Percentiles rank a stretch among this genome's conserved stretches.
These are phyloP conservation scores for Gerosis bhagava DNA, from an alignment of 2,888 invertebrate genomes.

Conservation along the genomic window DNA sequence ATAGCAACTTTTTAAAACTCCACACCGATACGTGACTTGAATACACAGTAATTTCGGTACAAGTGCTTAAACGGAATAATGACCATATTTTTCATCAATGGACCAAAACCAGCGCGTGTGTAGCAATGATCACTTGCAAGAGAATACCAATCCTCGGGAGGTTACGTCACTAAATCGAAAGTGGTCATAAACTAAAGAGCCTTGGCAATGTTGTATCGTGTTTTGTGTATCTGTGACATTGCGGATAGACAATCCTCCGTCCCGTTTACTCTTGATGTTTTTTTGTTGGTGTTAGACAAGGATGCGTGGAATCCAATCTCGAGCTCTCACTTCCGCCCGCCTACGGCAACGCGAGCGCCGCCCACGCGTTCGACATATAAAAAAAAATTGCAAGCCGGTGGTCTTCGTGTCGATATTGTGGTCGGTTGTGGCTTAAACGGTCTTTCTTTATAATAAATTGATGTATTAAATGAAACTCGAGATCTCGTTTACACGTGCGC, in stretches of 20 bases:
- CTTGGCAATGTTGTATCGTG: constrained; percentile 61
- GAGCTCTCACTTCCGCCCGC: constrained; percentile 81
- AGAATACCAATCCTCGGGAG: constrained; percentile 53
- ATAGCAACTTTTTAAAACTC: constrained; percentile 47
- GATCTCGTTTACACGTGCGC: constrained; percentile 7
- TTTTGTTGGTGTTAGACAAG: constrained; percentile 61
- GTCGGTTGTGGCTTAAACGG: constrained; percentile 37
- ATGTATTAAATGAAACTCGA: constrained; percentile 9
- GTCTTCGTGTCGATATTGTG: constrained; percentile 60
- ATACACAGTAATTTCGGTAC: constrained; percentile 56
- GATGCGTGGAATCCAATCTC: constrained; percentile 56
- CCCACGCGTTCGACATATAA: constrained; percentile 72
- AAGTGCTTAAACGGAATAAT: constrained; percentile 48
- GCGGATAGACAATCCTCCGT: constrained; percentile 57
- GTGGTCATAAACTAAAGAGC: constrained; percentile 73
- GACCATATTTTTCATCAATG: constrained; percentile 58
- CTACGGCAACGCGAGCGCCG: constrained; percentile 62
- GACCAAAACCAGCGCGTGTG: constrained; percentile 40
- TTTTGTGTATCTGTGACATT: constrained; percentile 69
- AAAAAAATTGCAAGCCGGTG: constrained; percentile 69
- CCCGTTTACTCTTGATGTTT: constrained; percentile 48
- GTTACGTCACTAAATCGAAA: constrained; percentile 76
- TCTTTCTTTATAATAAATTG: constrained; percentile 18
- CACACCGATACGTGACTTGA: constrained; percentile 53
- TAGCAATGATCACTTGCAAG: constrained; percentile 37